phyloP scores from a whole-genome alignment of 2,888 invertebrate species.

The Orthonychiurus folsomi region DNA sequence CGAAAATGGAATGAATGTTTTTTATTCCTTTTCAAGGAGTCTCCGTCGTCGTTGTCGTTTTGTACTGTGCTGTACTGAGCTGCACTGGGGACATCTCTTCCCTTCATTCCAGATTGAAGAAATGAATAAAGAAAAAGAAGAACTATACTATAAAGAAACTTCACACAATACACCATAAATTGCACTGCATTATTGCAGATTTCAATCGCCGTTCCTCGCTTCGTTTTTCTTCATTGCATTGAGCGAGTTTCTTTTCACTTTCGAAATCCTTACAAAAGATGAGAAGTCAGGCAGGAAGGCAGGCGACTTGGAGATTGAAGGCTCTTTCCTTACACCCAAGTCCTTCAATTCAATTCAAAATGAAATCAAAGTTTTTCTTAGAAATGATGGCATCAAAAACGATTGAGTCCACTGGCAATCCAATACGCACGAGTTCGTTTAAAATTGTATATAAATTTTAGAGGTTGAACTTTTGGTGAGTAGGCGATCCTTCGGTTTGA shows the following conservation, averaged over 20 bases:
- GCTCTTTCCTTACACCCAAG: neutral
- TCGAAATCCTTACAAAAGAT: neutral
- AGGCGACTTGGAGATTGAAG: neutral
- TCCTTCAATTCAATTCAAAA: neutral
- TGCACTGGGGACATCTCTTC: neutral
- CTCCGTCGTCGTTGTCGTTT: too few species aligned
- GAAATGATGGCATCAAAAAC: conserved; percentile 4
- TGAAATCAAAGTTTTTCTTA: neutral
- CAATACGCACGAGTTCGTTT: too few species aligned
- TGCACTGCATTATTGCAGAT: conserved; percentile 26
- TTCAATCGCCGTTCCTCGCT: conserved; percentile 18
- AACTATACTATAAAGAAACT: conserved; percentile 20
- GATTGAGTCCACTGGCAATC: too few species aligned
- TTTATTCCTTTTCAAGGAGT: neutral
- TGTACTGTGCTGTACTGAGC: neutral
- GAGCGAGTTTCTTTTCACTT: conserved; percentile 2
- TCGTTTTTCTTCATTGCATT: conserved; percentile 7
- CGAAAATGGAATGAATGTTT: neutral
- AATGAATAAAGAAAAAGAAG: conserved; percentile 1
- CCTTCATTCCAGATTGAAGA: neutral
- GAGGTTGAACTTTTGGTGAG: too few species aligned
- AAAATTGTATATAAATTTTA: too few species aligned
- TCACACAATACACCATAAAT: conserved; percentile 25
- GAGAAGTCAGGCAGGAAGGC: neutral
- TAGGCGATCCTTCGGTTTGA: too few species aligned